Evolutionary conservation across 2,797 vertebrate genomes (phyloP).

Genomic region (Haliaeetus vocifer): DNA sequence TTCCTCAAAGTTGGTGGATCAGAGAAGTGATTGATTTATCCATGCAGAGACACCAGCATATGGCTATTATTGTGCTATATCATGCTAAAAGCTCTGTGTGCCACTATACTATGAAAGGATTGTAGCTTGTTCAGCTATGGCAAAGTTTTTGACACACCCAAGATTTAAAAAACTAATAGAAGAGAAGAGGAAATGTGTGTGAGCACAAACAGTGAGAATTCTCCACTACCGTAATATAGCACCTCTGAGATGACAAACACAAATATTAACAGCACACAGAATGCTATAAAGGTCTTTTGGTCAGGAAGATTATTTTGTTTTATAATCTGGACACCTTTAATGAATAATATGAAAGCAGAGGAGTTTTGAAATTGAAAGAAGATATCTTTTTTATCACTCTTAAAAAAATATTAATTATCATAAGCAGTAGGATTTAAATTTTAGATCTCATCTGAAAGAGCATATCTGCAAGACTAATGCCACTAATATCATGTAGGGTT

Average conservation of each 20-base stretch:
- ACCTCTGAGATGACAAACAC: neutral
- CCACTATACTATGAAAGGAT: neutral
- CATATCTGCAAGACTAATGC: neutral
- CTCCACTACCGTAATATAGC: neutral
- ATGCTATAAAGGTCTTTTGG: neutral
- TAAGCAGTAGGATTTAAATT: neutral
- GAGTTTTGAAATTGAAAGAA: neutral
- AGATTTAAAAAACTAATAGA: neutral
- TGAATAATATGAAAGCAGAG: neutral
- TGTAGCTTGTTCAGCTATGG: neutral
- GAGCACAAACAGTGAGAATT: neutral
- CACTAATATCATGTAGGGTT: neutral
- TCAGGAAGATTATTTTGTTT: neutral
- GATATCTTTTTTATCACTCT: neutral
- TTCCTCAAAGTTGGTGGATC: neutral
- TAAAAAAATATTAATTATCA: neutral
- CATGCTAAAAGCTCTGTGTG: neutral
- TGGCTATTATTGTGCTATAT: neutral
- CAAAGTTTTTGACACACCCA: neutral
- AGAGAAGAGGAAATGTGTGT: neutral
- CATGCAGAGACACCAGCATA: neutral
- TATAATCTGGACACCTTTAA: neutral
- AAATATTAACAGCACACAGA: neutral
- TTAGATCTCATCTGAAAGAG: neutral
- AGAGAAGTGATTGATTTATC: neutral